Evolutionary conservation across 2,888 invertebrate species (phyloP).

Genomic region (Apantesis nais): DNA sequence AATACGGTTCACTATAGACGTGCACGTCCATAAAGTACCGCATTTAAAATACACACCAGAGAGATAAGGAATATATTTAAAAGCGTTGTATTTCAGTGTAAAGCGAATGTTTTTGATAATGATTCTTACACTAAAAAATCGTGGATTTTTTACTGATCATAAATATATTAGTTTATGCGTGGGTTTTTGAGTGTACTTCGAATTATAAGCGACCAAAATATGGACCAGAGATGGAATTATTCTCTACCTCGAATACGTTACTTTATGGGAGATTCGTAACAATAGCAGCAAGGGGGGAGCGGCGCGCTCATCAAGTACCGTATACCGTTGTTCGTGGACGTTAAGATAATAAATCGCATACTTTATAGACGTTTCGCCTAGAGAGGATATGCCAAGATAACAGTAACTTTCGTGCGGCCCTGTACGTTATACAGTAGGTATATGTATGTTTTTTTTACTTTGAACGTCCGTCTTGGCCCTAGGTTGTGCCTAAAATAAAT

Average conservation of each 20-base stretch:
- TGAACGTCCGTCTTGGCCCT: constrained; percentile 69
- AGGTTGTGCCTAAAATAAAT: constrained; percentile 62
- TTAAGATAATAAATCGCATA: constrained; percentile 75
- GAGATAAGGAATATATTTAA: constrained; percentile 84
- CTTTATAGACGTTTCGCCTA: constrained; percentile 83
- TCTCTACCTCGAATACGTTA: constrained; percentile 65
- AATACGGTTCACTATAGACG: constrained; percentile 75
- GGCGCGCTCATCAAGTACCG: constrained; percentile 77
- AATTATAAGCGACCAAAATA: constrained; percentile 64
- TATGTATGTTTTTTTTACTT: constrained; percentile 67
- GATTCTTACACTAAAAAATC: constrained; percentile 70
- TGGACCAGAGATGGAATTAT: constrained; percentile 80
- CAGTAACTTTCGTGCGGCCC: constrained; percentile 85
- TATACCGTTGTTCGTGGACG: constrained; percentile 64
- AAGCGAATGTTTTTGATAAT: constrained; percentile 20
- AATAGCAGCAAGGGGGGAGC: constrained; percentile 85
- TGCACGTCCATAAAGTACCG: constrained; percentile 79
- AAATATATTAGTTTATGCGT: constrained; percentile 47
- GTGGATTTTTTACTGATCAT: constrained; percentile 63
- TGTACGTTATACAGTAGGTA: constrained; percentile 74
- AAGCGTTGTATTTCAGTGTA: constrained; percentile 47
- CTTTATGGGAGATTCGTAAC: constrained; percentile 83
- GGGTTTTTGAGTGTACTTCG: constrained; percentile 22
- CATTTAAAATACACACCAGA: constrained; percentile 84
- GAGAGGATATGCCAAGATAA: constrained; percentile 87